phyloP scores from a whole-genome alignment of 2,797 vertebrate genomes.

The Australoheros facetus region DNA sequence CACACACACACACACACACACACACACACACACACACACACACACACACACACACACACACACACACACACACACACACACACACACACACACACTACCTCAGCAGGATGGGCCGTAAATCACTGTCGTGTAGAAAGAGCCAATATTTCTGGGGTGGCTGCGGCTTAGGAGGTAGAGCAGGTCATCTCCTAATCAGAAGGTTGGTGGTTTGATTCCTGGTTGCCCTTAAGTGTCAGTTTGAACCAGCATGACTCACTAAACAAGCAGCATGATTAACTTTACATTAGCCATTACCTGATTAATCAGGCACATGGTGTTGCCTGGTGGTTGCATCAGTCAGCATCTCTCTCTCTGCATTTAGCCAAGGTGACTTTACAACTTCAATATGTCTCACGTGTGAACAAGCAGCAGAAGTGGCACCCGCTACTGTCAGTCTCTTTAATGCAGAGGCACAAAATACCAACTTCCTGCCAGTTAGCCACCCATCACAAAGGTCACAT shows the following conservation, averaged over 20 bases:
- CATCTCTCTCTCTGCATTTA: constrained; percentile 23
- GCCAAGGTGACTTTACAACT: constrained; percentile 57
- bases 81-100: background rate
- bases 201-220: no score
- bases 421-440: constrained; percentile 28
- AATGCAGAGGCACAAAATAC: constrained; percentile 35
- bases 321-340: constrained; percentile 60
- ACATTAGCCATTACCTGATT: no score
- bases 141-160: constrained; percentile 14
- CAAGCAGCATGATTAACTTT: background rate
- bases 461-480: constrained; percentile 12
- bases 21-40: no score
- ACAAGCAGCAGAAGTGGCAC: constrained; percentile 19
- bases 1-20: no score
- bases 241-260: background rate
- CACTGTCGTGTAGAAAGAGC: constrained; percentile 25
- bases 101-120: constrained; percentile 46
- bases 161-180: no score
- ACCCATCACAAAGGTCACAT: constrained; percentile 3
- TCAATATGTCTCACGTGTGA: constrained; percentile 33
- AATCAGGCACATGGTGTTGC: constrained; percentile 24
- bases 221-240: background rate
- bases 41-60: background rate
- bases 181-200: no score
- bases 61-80: no score